Base-by-base conservation (phyloP, 2,888 invertebrate species). In the Tetanocera ferruginea region DNA sequence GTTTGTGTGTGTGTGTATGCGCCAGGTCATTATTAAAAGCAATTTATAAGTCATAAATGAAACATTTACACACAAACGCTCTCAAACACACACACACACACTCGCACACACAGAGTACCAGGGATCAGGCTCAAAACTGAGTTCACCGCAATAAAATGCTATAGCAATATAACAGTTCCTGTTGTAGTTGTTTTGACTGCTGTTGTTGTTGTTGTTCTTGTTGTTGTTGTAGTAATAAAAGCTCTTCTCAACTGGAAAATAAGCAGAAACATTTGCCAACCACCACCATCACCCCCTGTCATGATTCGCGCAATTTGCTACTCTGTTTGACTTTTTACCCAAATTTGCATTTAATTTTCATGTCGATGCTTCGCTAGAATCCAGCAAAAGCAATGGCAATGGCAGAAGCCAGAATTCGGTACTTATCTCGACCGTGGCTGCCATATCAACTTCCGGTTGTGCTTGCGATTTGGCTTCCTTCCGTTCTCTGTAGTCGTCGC, bases 191-290 rank as follows among this genome's bases (percentile, higher is more conserved):
- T 79, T 76, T 78, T 31, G 25, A 62, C 49, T 19, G 76, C 78
- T 79, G 76, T 77, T 43, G 66, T 79, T 79, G 72, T 60, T 76
- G 69, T 74, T 73, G 69, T 60, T 43, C 60, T 55, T 78, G 60
- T 79, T 77, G 70, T 70, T 78, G 60, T 79, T 77, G 70, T 72
- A 73, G 78, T 72, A 72, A 72, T 57, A 72, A 60, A 72, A 57
- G 52, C 31, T 23, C 34, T 31, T 70, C 55, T 55, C 70, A 52
- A 70, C 52, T 55, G 70, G 31, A 52, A 70, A 55, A 70, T 55
- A 31, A 31, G 60, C 72, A 72, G 57, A 72, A 49, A 69, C 64
- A 64, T 64, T 64, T 64, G 17, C 23, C 69, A 69, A 51, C 69
- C 55, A 55, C 6, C 49, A 9, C 52, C 52, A 6, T 51, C 51